Conservation (phyloP, 2,888 invertebrate genomes). For the Nomada fucata region DNA sequence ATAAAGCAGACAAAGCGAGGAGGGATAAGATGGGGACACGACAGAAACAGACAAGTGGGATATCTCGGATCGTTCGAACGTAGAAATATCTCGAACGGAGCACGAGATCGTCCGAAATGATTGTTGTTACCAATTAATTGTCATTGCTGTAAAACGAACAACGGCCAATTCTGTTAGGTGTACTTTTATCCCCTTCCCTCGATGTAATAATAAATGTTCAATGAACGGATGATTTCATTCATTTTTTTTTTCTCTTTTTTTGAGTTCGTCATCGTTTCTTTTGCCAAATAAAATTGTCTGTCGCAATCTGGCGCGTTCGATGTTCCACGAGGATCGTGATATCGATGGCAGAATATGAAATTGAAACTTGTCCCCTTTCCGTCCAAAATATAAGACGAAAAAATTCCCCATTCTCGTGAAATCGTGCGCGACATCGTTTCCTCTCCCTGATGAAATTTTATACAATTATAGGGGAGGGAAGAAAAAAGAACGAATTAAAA, state of each 20-base stretch:
- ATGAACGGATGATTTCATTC: slow-evolving; percentile 66
- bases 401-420: not conserved
- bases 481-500: not conserved
- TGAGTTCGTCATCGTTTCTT: slow-evolving; percentile 23
- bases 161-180: slow-evolving; percentile 67
- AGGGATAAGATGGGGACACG: slow-evolving; percentile 24
- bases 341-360: slow-evolving; percentile 1
- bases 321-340: not conserved
- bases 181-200: slow-evolving; percentile 64
- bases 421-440: slow-evolving; percentile 9
- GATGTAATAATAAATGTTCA: slow-evolving; percentile 74
- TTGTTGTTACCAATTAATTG: slow-evolving; percentile 61
- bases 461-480: not conserved
- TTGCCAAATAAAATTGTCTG: slow-evolving; percentile 49
- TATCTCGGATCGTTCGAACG: slow-evolving; percentile 63
- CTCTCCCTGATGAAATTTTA: not conserved
- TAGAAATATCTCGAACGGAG: slow-evolving; percentile 50
- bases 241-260: slow-evolving; percentile 32
- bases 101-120: slow-evolving; percentile 52
- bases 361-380: slow-evolving; percentile 47
- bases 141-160: slow-evolving; percentile 63
- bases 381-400: slow-evolving; percentile 32
- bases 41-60: not conserved
- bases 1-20: slow-evolving; percentile 30
- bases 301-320: slow-evolving; percentile 10